Base-by-base conservation (phyloP, 2,797 vertebrate species). In the Distichodus sexfasciatus region DNA sequence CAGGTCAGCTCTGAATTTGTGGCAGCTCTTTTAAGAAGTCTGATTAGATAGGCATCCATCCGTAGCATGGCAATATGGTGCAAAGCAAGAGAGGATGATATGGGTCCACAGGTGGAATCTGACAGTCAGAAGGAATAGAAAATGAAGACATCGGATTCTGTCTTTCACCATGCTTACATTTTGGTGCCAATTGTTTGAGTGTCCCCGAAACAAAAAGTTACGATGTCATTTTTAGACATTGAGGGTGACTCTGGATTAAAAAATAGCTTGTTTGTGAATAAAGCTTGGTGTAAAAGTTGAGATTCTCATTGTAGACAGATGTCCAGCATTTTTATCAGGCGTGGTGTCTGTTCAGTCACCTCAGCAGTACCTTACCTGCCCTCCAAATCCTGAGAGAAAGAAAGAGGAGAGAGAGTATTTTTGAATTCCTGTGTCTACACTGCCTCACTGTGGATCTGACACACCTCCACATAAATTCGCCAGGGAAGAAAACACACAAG, bases 341-440 rank as follows among this genome's bases (percentile, higher is more conserved):
- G 82, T 86, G 78, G 85, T 79, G 80, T 83, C 82, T 86, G 81
- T 90, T 88, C 89, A 87, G 88, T 90, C 88, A 87, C 87, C 84
- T 85, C 82, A 77, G 81, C 81, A 68, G 83, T 75, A 75, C 79
- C 84, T 88, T 90, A 90, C 90, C 90, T 90, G 84, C 86, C 89
- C 90, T 88, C 87, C 84, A 86, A 87, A 88, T 87, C 85, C 85
- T 87, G 81, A 83, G 82, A 81, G 77, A 81, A 84, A 80, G 73
- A 75, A 78, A 78, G 81, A 24, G 51, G 24, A 61, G 36, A 46
- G 19, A 55, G n/a, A 60, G 38, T 23, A 15, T 83, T 86, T 53
- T 7, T 50, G n/a, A 36, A 28, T 66, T 38, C 23, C 29, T 51
- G 53, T 28, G 47, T 55, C 15, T 65, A 54, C 28, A 65, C 65